phyloP scores from a whole-genome alignment of 2,888 invertebrate species.

The Xestia xanthographa region DNA sequence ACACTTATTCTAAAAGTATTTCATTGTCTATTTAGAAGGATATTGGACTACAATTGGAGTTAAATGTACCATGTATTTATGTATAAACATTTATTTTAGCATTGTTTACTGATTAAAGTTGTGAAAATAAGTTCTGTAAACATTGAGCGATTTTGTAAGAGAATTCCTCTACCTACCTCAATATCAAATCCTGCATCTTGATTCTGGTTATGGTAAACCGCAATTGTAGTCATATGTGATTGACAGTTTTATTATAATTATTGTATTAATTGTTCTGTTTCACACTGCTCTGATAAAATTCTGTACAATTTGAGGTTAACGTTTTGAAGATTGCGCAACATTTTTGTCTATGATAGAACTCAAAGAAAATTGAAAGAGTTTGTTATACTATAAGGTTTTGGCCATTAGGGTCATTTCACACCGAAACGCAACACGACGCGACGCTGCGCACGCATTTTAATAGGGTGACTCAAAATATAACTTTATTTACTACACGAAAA shows the following conservation, averaged over 20 bases:
- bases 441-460: no score
- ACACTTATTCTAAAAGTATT: background rate
- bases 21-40: background rate
- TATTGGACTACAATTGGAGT: background rate
- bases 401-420: background rate
- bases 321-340: constrained; percentile 21
- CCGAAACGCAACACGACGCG: no score
- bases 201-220: background rate
- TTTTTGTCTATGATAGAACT: background rate
- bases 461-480: no score
- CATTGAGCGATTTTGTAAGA: background rate
- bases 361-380: constrained; percentile 1
- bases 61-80: background rate
- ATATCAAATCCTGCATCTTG: constrained; percentile 16
- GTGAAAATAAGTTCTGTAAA: background rate
- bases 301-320: constrained; percentile 16
- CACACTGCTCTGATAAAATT: background rate
- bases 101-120: no score
- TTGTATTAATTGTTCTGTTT: background rate
- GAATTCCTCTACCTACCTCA: constrained; percentile 24
- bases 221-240: background rate
- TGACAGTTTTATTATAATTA: background rate
- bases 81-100: background rate
- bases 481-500: no score
- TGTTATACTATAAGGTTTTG: background rate